These are phyloP conservation scores for Bathynomus jamesi DNA, from an alignment of 1,140 invertebrate genomes.

Conservation along the genomic window DNA sequence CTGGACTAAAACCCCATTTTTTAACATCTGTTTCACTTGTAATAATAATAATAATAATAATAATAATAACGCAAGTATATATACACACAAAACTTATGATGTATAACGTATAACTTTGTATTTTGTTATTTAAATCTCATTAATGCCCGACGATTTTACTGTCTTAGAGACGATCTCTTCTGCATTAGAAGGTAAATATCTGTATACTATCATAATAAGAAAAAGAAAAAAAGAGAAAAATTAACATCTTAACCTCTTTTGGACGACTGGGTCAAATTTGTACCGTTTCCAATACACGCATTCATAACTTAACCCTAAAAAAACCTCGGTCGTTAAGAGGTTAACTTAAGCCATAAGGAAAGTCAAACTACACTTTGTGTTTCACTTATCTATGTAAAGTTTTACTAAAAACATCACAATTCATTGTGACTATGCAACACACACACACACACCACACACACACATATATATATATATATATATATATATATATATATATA, in stretches of 20 bases:
- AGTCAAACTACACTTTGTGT: too few relatives aligned
- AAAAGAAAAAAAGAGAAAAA: not conserved
- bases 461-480: conserved; percentile 10
- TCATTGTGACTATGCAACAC: not conserved
- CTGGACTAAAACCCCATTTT: not conserved
- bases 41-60: not conserved
- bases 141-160: not conserved
- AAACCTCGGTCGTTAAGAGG: not conserved
- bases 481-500: conserved; percentile 9
- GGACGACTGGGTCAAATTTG: not conserved
- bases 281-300: not conserved
- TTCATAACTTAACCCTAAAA: not conserved
- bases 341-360: too few relatives aligned
- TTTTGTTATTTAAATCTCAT: not conserved
- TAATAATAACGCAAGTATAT: not conserved
- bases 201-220: too few relatives aligned
- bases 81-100: not conserved
- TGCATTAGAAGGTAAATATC: too few relatives aligned
- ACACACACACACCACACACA: not conserved
- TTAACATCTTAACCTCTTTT: not conserved
- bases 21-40: not conserved
- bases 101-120: not conserved
- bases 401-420: not conserved
- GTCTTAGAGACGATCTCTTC: not conserved
- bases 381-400: not conserved